Conservation (phyloP, 1,140 invertebrate species). For the Wiebesia pumilae region DNA sequence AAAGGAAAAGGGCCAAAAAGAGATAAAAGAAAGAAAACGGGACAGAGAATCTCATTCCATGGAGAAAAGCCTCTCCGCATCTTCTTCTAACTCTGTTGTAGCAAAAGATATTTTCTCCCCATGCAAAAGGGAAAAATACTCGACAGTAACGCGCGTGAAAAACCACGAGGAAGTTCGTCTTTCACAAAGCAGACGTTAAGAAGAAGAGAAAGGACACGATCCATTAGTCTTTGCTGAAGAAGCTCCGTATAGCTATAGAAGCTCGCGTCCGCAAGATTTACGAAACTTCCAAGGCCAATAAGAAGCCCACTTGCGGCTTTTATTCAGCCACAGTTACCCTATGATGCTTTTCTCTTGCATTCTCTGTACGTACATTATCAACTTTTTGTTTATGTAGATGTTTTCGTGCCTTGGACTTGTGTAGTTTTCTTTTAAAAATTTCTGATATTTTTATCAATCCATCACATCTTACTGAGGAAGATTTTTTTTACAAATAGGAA, state of each 20-base stretch:
- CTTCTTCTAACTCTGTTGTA: neutral
- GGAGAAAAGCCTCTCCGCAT: neutral
- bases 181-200: neutral
- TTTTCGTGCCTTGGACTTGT: neutral
- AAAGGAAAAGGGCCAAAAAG: neutral
- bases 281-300: constrained; percentile 66
- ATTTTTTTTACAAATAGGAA: neutral
- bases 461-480: neutral
- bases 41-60: constrained; percentile 11
- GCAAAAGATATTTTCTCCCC: constrained; percentile 18
- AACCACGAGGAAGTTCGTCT: neutral
- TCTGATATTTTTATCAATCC: neutral
- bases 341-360: neutral
- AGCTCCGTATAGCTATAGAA: constrained; percentile 43
- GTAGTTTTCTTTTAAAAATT: neutral
- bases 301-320: constrained; percentile 58
- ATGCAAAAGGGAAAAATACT: constrained; percentile 5
- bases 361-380: neutral
- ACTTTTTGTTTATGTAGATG: neutral
- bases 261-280: constrained; percentile 61
- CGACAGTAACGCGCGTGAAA: neutral
- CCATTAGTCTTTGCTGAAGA: constrained; percentile 57
- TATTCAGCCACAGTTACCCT: neutral
- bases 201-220: constrained; percentile 49
- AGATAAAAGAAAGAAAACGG: neutral